A percentile compares a stretch with the other conserved stretches of the same genome.
Evolutionary conservation across 2,797 vertebrate genomes (phyloP).

Genomic region (Limosa lapponica): DNA sequence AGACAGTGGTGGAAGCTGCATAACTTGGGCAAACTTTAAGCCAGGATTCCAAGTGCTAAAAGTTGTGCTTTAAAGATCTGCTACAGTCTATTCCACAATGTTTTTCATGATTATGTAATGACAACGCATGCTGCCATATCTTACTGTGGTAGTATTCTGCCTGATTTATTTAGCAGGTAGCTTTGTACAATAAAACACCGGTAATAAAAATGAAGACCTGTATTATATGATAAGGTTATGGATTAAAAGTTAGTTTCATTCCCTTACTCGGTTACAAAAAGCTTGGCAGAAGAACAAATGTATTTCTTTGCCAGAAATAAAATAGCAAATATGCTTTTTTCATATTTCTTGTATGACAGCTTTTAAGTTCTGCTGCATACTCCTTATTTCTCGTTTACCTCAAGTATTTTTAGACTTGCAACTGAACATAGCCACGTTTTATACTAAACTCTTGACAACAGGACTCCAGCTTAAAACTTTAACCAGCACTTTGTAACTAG

Average conservation of each 20-base stretch:
- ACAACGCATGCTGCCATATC: rapidly evolving
- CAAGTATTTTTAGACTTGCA: not conserved
- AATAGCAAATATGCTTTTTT: not conserved
- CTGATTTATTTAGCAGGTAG: not conserved
- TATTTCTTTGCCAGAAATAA: not conserved
- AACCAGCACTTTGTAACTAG: not conserved
- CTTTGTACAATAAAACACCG: not conserved
- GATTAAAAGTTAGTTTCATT: not conserved
- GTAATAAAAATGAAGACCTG: not conserved
- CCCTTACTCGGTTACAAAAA: not conserved
- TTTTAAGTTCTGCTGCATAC: not conserved
- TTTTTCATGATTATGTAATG: not conserved
- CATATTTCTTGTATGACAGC: not conserved
- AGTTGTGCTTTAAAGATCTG: not conserved
- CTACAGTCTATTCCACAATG: not conserved
- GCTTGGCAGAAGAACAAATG: not conserved
- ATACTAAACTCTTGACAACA: not conserved
- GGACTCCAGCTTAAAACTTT: not conserved
- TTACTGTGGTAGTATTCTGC: not conserved
- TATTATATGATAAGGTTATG: not conserved
- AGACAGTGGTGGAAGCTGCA: not conserved
- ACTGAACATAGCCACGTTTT: not conserved
- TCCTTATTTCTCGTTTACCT: not conserved
- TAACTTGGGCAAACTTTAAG: not conserved
- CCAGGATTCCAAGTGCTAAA: not conserved